These are phyloP conservation scores for Ptilodon capucinus DNA, from an alignment of 2,888 invertebrate species.

Conservation along the genomic window DNA sequence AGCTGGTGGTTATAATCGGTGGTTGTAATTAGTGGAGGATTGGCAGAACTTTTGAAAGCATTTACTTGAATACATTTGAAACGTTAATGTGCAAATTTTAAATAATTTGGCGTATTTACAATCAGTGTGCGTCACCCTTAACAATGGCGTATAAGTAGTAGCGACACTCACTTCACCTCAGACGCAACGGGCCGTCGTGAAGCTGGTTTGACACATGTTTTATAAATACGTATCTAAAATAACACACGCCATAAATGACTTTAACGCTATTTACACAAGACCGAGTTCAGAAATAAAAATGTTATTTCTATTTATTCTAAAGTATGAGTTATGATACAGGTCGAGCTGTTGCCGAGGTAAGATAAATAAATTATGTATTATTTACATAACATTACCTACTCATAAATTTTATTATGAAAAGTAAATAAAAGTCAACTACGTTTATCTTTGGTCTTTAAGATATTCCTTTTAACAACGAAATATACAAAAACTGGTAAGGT, in stretches of 20 bases:
- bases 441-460: background rate
- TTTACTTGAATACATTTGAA: no score
- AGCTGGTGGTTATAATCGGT: no score
- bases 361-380: background rate
- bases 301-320: background rate
- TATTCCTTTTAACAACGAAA: no score
- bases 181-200: background rate
- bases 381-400: background rate
- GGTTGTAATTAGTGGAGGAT: no score
- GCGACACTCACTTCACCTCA: background rate
- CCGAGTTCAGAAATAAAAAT: background rate
- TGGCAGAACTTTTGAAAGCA: no score
- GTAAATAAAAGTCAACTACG: background rate
- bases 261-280: background rate
- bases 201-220: background rate
- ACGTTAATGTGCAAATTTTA: no score
- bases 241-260: background rate
- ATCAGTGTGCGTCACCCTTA: no score
- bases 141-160: background rate
- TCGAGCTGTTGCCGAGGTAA: background rate
- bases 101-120: no score
- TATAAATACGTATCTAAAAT: background rate
- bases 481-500: no score
- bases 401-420: background rate
- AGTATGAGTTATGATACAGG: background rate